A percentile compares a stretch with the other conserved stretches of the same genome.
phyloP scores from a whole-genome alignment of 2,888 invertebrate genomes.

The Tenthredo distinguenda region DNA sequence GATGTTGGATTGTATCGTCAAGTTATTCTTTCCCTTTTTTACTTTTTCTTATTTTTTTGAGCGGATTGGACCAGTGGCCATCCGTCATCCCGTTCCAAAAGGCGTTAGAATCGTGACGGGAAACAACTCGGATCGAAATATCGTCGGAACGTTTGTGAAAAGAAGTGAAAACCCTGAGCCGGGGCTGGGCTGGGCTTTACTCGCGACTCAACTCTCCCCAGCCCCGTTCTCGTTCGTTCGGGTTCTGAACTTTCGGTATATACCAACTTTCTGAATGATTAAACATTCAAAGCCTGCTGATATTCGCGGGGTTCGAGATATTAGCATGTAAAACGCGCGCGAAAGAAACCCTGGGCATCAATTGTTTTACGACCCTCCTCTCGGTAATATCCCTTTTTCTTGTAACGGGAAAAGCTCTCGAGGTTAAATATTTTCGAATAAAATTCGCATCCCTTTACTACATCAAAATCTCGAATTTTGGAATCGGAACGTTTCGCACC shows the following conservation, averaged over 20 bases:
- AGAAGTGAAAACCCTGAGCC: background rate
- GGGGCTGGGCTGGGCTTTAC: background rate
- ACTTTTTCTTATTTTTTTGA: background rate
- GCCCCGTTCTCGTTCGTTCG: background rate
- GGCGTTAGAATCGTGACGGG: background rate
- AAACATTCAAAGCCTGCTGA: conserved; percentile 68
- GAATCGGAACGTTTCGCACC: background rate
- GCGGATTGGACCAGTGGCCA: background rate
- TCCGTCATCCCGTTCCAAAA: background rate
- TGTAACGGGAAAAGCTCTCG: background rate
- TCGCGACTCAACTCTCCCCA: background rate
- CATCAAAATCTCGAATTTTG: background rate
- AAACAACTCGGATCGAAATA: conserved; percentile 15
- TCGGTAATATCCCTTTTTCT: background rate
- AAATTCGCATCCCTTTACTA: background rate
- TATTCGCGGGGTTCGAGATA: conserved; percentile 66
- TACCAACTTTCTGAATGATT: conserved; percentile 61
- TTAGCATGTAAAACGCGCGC: conserved; percentile 70
- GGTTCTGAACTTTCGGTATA: conserved; percentile 22
- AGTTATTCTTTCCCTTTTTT: background rate
- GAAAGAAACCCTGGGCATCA: conserved; percentile 17
- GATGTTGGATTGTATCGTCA: background rate
- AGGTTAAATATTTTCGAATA: background rate
- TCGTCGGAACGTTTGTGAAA: background rate
- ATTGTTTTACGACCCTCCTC: background rate